Evolutionary conservation across 2,888 invertebrate species (phyloP).

Genomic region (Cephus runcator): DNA sequence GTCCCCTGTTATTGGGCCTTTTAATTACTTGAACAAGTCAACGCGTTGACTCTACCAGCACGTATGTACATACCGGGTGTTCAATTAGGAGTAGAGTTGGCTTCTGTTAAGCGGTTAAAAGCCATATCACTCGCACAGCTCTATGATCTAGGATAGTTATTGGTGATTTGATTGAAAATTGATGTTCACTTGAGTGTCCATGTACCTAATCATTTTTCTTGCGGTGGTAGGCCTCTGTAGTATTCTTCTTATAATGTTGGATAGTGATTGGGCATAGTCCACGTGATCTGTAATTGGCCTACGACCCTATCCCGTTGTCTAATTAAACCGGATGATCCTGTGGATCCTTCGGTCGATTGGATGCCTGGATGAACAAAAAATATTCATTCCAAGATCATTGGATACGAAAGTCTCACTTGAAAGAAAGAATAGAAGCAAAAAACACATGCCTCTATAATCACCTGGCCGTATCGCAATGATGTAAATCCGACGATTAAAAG

Average conservation of each 20-base stretch:
- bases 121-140: neutral
- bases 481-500: neutral
- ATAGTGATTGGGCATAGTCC: neutral
- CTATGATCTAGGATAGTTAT: neutral
- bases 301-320: neutral
- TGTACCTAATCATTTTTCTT: neutral
- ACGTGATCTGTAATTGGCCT: neutral
- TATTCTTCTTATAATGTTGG: neutral
- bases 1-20: constrained; percentile 27
- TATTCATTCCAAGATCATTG: neutral
- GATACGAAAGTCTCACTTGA: neutral
- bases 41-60: neutral
- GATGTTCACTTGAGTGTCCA: neutral
- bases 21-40: constrained; percentile 34
- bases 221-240: neutral
- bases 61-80: neutral
- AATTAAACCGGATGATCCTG: neutral
- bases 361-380: neutral
- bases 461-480: neutral
- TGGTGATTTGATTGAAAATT: neutral
- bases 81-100: neutral
- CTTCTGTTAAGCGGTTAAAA: neutral
- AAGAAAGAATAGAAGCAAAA: neutral
- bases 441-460: neutral
- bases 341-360: neutral